Base-by-base conservation (phyloP, 1,140 invertebrate species). In the Helicoverpa armigera region DNA sequence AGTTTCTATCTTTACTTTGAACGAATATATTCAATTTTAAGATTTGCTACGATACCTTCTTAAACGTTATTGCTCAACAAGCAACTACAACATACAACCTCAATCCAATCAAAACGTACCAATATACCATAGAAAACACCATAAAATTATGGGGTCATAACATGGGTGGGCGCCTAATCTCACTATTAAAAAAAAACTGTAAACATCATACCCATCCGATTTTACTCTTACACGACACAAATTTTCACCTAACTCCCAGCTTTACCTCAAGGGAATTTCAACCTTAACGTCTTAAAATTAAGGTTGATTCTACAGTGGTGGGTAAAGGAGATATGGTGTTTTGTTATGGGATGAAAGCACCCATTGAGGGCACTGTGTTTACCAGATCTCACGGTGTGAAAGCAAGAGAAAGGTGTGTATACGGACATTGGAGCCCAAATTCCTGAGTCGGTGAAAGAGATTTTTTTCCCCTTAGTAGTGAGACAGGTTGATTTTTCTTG, bases 391-490 rank as follows among this genome's bases (percentile, higher is more conserved):
- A 81, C 81, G 31, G 53, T 50, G 85, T 83, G 90, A 91, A 90
- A 91, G 90, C 88, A 11, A 85, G 90, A 90, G 90, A 91, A 91
- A 90, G 89, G 86, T 87, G 85, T 82, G 75, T 79, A 82, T 77
- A 84, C 87, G 81, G 80, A 80, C 82, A 79, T 67, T 3, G 79
- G 67, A 56, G 58, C 83, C 88, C 89, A 84, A 91, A 91, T 91
- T 89, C 90, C 89, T 53, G 81, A n/a, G 63, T 53, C 63, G 86
- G 85, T 86, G 84, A 89, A 85, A 89, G 87, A 91, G 58, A 83
- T 87, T 89, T 86, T 89, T 85, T 85, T 83, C 58, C 23, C 75
- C n/a, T 23, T 10, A 29, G 11, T 60, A 60, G 56, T 1, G 16
- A 67, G 10, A 65, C 61, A 1, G 61, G 50, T 67, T 65, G 48